phyloP scores from a whole-genome alignment of 2,888 invertebrate species.

The Chrysolina americana region DNA sequence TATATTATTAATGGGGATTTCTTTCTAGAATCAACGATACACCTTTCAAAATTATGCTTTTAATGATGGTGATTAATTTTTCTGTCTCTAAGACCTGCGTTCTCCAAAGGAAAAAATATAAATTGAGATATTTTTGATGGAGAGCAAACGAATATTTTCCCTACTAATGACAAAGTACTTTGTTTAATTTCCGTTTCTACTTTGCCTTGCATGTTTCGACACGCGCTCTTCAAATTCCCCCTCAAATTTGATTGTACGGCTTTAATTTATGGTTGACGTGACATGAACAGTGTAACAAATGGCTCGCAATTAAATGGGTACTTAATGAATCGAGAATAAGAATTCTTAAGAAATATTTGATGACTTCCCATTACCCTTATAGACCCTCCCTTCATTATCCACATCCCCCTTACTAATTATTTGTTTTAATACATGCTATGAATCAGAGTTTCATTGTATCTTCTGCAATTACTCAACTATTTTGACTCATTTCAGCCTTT shows the following conservation, averaged over 20 bases:
- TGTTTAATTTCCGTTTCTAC: neutral
- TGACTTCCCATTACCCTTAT: conserved; percentile 2
- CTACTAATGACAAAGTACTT: neutral
- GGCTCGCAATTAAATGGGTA: conserved; percentile 2
- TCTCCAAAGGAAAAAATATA: no score
- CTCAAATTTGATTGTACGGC: neutral
- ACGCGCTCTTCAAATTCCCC: neutral
- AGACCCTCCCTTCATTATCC: neutral
- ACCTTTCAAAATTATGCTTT: no score
- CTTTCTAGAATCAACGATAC: no score
- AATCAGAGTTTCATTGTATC: conserved; percentile 2
- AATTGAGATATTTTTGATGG: no score
- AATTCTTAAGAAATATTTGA: conserved; percentile 7
- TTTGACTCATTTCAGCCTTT: neutral
- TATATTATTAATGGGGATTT: no score
- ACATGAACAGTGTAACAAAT: neutral
- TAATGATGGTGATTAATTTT: no score
- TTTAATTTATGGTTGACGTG: conserved; percentile 1
- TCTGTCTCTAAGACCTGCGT: no score
- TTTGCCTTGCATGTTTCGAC: neutral
- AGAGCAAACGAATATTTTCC: no score
- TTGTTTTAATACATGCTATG: conserved; percentile 3
- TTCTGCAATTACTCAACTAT: neutral
- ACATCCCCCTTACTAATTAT: neutral
- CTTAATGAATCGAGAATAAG: conserved; percentile 6